Conservation (phyloP, 2,888 invertebrate species). For the Yponomeuta malinellus region DNA sequence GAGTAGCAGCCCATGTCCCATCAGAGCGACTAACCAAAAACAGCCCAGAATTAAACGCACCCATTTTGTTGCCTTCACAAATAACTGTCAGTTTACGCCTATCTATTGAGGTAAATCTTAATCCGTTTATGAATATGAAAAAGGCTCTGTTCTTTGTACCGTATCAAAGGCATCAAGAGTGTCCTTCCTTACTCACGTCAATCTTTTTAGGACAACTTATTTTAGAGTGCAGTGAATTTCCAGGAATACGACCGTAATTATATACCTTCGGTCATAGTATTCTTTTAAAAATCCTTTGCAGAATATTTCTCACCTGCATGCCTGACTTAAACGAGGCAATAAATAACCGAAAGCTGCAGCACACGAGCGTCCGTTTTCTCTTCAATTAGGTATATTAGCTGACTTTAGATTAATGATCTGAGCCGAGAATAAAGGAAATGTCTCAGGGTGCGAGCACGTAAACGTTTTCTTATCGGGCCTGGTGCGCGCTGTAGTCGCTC, state of each 20-base stretch:
- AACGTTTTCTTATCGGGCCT: conserved; percentile 44
- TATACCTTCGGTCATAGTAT: background rate
- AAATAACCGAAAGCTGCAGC: conserved; percentile 2
- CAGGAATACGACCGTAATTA: background rate
- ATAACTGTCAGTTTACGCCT: conserved; percentile 41
- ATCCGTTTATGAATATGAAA: conserved; percentile 36
- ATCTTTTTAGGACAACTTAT: background rate
- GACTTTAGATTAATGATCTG: conserved; percentile 25
- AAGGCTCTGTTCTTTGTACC: background rate
- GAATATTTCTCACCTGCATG: background rate
- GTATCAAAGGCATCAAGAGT: conserved; percentile 3
- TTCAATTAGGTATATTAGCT: conserved; percentile 22
- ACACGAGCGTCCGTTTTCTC: conserved; percentile 13
- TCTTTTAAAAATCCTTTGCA: background rate
- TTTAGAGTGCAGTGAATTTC: background rate
- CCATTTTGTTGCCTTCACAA: conserved; percentile 30
- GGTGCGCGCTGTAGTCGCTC: conserved; percentile 50
- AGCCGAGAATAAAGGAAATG: conserved; percentile 32
- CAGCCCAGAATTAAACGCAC: conserved; percentile 33
- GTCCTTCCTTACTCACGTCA: background rate
- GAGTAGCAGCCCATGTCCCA: conserved; percentile 1
- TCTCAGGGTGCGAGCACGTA: conserved; percentile 38
- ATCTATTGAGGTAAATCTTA: conserved; percentile 37
- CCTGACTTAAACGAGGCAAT: background rate
- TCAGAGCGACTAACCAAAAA: background rate